A percentile compares a stretch with the other conserved stretches of the same genome.
These are phyloP conservation scores for Melanotaenia duboulayi DNA, from an alignment of 2,113 vertebrate genomes.

Conservation along the genomic window DNA sequence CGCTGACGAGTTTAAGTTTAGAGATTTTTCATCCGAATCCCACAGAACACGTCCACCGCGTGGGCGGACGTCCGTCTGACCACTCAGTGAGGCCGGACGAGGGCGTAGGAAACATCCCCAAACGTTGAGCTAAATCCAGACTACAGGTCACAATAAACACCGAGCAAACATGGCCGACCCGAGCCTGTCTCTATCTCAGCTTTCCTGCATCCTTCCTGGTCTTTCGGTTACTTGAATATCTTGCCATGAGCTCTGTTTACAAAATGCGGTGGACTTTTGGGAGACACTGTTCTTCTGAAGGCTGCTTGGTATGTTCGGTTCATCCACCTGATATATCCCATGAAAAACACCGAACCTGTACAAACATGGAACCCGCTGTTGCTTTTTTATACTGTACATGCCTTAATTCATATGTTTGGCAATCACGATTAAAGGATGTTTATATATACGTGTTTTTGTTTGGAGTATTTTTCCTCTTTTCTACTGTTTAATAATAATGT, in stretches of 20 bases:
- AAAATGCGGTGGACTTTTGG: slow-evolving; percentile 90
- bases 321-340: slow-evolving; percentile 86
- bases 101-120: no score
- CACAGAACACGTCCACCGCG: no score
- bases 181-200: slow-evolving; percentile 38
- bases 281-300: slow-evolving; percentile 85
- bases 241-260: slow-evolving; percentile 98
- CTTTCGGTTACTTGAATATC: slow-evolving; percentile 98
- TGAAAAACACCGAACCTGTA: slow-evolving; percentile 86
- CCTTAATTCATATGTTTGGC: slow-evolving; percentile 99
- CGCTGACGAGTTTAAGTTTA: no score
- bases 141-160: no score
- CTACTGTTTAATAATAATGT: neutral
- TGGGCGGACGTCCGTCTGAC: no score
- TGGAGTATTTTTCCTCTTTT: neutral
- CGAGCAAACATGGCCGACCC: no score
- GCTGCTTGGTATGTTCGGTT: slow-evolving; percentile 92
- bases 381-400: slow-evolving; percentile 98
- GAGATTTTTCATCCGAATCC: no score
- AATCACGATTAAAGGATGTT: slow-evolving; percentile 96
- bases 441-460: slow-evolving; percentile 77
- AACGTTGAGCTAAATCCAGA: no score
- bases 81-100: no score
- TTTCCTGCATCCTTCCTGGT: slow-evolving; percentile 91
- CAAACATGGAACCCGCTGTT: slow-evolving; percentile 91